Evolutionary conservation across 2,888 invertebrate species (phyloP), one percentile per base, ranked within the genome.

Genomic region (Malthinus flaveolus): DNA sequence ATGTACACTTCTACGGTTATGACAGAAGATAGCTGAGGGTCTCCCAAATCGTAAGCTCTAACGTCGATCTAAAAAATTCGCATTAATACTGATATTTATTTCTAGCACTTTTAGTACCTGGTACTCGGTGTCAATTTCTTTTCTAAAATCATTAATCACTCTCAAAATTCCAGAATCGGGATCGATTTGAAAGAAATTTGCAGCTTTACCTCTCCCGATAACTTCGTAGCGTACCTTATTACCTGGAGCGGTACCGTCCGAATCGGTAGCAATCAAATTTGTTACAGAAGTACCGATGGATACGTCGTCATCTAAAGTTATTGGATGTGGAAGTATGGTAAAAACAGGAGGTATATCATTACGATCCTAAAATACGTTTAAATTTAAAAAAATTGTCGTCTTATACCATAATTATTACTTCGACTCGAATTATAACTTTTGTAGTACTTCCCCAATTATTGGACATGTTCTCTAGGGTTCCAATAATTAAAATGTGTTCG

Each of bases 321-420:
- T 86, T 0, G 94, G 92, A 49, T 90, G 87, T 0, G 92, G 89
- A 0, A 91, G 86, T 0, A 90, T 87, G 0, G 91, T 89, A 76
- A 95, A 95, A 49, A 93, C 88, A 5, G 95, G 95, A 0, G 93
- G 87, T 66, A 93, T 89, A 78, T 95, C 94, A 76, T 95, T 95
- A 64, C 89, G 87, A 75, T 95, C 95, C 85, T 92, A 0, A 42
- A 46, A 32, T 15, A 13, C 4, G 7, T 32, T 39, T 33, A 1
- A 32, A 49, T 23, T 32, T 45, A 15, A 44, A 47, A 39, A 4
- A 13, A 0, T 32, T 33, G 4, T 35, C 9, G 1, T 37, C 5
- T 8, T 7, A 35, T 45, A 13, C 36, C 32, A 13, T 9, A 23
- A 51, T 66, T 15, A 12, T 67, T 75, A 83, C 88, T 81, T 88